Evolutionary conservation across 2,888 invertebrate species (phyloP), one percentile per base, ranked within the genome.

Genomic region (Cryptosula pallasiana): DNA sequence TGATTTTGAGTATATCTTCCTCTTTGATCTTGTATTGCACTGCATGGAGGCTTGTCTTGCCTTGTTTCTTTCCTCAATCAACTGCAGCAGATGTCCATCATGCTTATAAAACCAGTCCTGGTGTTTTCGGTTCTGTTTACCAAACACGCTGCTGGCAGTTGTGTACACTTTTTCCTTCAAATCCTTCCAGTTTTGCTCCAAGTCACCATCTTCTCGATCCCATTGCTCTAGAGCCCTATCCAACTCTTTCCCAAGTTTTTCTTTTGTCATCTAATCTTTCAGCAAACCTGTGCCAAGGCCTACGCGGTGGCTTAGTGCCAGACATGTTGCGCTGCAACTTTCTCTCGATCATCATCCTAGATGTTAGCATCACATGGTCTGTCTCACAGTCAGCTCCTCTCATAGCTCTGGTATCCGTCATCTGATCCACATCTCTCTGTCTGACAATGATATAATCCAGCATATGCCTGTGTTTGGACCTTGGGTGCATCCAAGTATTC

Each of bases 41-140:
- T 63, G 63, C 5, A 63, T 2, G 63, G 32, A 32, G 32, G 32
- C 63, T 32, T 27, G 29, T n/a, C 63, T 63, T n/a, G 63, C 32
- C 63, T 63, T 63, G 34, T 63, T 32, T 63, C 63, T 63, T 32
- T 63, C n/a, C 63, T 63, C 27, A 32, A 63, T 63, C 34, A 63
- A 63, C 63, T 63, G 34, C 63, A 13, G 29, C 32, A 63, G 34
- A 27, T 32, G 63, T 63, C 32, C 32, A 63, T 63, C 32, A 32
- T 63, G 63, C n/a, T 32, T 32, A 32, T 63, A 27, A 32, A 63
- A 32, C 32, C 63, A 63, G 32, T 63, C 63, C 63, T 63, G 34
- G 34, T 63, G 27, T 32, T 63, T 63, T 2, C 27, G 34, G 2
- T 32, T 13, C 63, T 63, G 63, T 27, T 63, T 63, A 63, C 63